A percentile compares a stretch with the other conserved stretches of the same genome.
Conservation (phyloP, 2,888 invertebrate species). For the Agriopis marginaria region DNA sequence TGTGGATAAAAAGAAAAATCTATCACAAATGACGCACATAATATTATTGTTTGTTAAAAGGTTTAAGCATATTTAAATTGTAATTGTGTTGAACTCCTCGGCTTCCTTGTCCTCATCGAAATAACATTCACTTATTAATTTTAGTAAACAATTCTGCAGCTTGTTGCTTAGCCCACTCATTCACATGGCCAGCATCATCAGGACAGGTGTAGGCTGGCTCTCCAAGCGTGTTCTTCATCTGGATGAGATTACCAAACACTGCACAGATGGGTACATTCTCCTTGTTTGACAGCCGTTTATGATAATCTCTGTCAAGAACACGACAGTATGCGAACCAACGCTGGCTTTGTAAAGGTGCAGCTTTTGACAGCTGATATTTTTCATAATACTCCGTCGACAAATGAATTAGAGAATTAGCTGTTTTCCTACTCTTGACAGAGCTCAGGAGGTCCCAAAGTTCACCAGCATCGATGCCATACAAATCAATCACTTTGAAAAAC, state of each 20-base stretch:
- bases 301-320: background rate
- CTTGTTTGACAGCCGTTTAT: background rate
- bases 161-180: constrained; percentile 1
- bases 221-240: background rate
- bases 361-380: background rate
- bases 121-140: constrained; percentile 2
- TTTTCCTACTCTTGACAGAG: background rate
- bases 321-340: constrained; percentile 14
- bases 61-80: background rate
- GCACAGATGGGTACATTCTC: background rate
- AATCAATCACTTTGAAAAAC: constrained; percentile 8
- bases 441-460: constrained; percentile 5
- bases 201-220: background rate
- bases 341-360: background rate
- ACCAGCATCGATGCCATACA: constrained; percentile 3
- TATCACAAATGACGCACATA: too few relatives aligned
- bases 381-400: constrained; percentile 6
- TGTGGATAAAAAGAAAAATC: too few relatives aligned
- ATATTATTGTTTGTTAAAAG: background rate
- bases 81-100: background rate
- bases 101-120: background rate
- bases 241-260: background rate
- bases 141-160: background rate
- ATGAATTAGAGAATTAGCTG: background rate
- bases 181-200: background rate